These are phyloP conservation scores for Glandiceps talaboti DNA, from an alignment of 53 echinoderm and acorn worm genomes.

Conservation along the genomic window DNA sequence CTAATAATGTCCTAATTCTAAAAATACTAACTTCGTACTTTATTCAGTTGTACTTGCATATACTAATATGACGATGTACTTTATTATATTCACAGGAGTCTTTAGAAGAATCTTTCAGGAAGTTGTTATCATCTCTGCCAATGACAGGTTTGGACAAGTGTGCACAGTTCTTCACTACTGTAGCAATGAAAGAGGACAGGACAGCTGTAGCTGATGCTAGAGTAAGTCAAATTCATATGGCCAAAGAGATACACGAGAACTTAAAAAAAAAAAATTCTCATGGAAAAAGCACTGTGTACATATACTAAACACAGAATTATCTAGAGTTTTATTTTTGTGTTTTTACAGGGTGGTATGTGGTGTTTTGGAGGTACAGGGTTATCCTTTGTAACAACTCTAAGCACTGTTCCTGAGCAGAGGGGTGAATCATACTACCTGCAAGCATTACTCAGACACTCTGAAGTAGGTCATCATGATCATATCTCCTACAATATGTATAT, in stretches of 20 bases:
- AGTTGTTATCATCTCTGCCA: slow-evolving; percentile 66
- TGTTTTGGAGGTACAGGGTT: slow-evolving; percentile 80
- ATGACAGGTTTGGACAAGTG: slow-evolving; percentile 71
- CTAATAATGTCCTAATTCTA: too few species aligned
- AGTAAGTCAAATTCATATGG: slow-evolving; percentile 21
- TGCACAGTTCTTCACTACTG: slow-evolving; percentile 84
- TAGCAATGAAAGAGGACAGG: slow-evolving; percentile 71
- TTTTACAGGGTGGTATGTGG: slow-evolving; percentile 53
- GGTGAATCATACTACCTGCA: slow-evolving; percentile 52
- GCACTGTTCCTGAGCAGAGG: slow-evolving; percentile 62
- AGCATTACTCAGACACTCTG: slow-evolving; percentile 87
- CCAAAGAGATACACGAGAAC: neutral
- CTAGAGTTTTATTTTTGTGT: neutral
- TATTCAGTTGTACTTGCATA: too few species aligned
- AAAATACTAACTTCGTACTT: too few species aligned
- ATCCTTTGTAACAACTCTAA: slow-evolving; percentile 71
- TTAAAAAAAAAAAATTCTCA: neutral
- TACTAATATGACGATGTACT: too few species aligned
- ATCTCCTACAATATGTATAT: neutral
- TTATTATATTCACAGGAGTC: slow-evolving; percentile 31
- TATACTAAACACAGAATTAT: neutral
- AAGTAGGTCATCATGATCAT: slow-evolving; percentile 40
- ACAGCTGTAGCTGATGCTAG: slow-evolving; percentile 62
- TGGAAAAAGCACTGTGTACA: too few species aligned
- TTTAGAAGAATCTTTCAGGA: slow-evolving; percentile 51